Conservation (phyloP, 2,888 invertebrate genomes). For the Schrankia costaestrigalis region DNA sequence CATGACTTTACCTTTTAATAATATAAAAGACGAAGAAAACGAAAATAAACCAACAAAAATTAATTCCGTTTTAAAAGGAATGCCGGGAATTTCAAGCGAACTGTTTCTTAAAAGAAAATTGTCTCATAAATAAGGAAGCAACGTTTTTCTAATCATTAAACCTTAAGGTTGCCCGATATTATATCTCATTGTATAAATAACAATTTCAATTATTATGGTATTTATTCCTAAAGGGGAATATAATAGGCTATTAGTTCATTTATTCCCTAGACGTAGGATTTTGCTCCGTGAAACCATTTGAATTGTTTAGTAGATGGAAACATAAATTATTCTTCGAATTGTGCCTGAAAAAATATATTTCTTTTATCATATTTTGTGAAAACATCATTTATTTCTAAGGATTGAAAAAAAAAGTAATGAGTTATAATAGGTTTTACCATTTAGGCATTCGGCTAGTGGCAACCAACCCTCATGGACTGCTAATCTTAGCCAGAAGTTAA, state of each 20-base stretch:
- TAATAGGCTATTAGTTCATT: slow-evolving; percentile 21
- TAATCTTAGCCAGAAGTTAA: too few relatives aligned
- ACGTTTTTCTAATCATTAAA: slow-evolving; percentile 29
- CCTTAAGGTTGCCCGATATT: slow-evolving; percentile 16
- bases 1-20: too few relatives aligned
- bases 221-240: slow-evolving; percentile 15
- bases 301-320: slow-evolving; percentile 18
- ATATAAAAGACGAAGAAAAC: too few relatives aligned
- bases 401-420: too few relatives aligned
- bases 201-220: slow-evolving; percentile 30
- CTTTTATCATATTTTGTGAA: not conserved
- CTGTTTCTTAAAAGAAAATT: slow-evolving; percentile 25
- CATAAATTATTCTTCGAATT: slow-evolving; percentile 12
- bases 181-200: slow-evolving; percentile 25
- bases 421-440: too few relatives aligned
- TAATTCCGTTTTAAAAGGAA: slow-evolving; percentile 15
- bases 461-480: too few relatives aligned
- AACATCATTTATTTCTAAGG: too few relatives aligned
- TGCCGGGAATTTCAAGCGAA: slow-evolving; percentile 20
- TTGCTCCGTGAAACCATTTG: slow-evolving; percentile 11
- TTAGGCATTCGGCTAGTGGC: too few relatives aligned
- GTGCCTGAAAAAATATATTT: slow-evolving; percentile 4
- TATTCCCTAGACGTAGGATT: slow-evolving; percentile 12
- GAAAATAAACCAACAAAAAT: slow-evolving; percentile 4
- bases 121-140: slow-evolving; percentile 15